phyloP scores from a whole-genome alignment of 2,797 vertebrate species.

The Atherinosoma microstoma region DNA sequence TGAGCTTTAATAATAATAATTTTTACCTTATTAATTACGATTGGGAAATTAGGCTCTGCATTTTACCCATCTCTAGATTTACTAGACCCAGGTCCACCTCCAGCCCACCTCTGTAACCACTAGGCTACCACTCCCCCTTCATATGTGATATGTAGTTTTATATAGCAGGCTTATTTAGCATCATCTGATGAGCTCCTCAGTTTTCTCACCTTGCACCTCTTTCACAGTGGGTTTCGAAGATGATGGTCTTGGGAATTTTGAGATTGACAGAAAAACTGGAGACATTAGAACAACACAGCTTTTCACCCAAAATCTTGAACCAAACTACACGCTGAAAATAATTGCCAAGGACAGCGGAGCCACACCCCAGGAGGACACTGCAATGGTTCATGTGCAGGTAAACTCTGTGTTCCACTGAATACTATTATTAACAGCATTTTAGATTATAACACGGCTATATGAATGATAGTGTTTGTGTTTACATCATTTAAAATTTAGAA shows the following conservation, averaged over 20 bases:
- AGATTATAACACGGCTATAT: not conserved
- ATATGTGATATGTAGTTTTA: no score
- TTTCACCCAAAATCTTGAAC: slow-evolving; percentile 74
- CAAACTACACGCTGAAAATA: slow-evolving; percentile 83
- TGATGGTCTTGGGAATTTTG: slow-evolving; percentile 80
- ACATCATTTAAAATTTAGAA: not conserved
- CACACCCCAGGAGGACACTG: slow-evolving; percentile 80
- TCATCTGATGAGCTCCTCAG: not conserved
- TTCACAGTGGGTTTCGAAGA: slow-evolving; percentile 55
- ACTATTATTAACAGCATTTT: not conserved
- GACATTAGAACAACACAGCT: slow-evolving; percentile 85
- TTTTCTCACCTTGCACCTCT: not conserved
- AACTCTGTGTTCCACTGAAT: not conserved
- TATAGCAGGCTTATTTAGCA: no score
- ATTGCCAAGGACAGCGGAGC: slow-evolving; percentile 86
- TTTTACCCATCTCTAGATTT: not conserved
- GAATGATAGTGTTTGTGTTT: not conserved
- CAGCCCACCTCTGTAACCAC: not conserved
- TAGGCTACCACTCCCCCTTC: not conserved
- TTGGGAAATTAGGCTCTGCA: not conserved
- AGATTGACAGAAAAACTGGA: slow-evolving; percentile 87
- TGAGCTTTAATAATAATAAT: slow-evolving; percentile 62
- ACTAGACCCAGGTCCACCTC: no score
- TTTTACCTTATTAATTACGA: not conserved
- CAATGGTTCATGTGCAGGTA: slow-evolving; percentile 89